phyloP scores from a whole-genome alignment of 2,797 vertebrate genomes.

The Myotis findleyi region DNA sequence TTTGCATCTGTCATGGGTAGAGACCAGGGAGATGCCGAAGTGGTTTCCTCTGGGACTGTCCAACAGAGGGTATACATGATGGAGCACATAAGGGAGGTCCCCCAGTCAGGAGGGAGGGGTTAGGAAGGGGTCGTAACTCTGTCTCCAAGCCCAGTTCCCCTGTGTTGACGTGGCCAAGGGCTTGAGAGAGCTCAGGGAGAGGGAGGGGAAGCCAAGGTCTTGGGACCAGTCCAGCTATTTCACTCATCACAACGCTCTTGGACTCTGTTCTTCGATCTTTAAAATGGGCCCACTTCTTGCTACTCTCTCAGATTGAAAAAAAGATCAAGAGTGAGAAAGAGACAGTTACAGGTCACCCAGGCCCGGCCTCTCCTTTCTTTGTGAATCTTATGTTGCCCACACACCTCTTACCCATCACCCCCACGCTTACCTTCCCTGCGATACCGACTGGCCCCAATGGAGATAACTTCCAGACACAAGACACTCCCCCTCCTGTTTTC shows the following conservation, averaged over 20 bases:
- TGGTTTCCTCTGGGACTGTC: background rate
- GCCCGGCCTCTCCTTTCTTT: background rate
- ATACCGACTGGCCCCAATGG: background rate
- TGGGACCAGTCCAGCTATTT: background rate
- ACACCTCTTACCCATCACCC: no score
- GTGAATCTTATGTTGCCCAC: background rate
- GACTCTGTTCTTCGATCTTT: background rate
- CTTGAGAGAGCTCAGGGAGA: background rate
- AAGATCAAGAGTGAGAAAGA: background rate
- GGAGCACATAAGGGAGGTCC: background rate
- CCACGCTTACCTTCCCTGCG: background rate
- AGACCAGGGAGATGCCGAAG: background rate
- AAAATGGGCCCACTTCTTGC: background rate
- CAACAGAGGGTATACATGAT: fast-evolving
- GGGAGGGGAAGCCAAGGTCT: background rate
- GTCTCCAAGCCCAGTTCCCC: background rate
- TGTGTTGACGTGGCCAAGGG: background rate
- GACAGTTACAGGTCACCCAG: background rate
- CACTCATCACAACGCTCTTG: background rate
- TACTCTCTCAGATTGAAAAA: background rate
- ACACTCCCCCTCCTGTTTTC: background rate
- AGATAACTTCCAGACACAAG: background rate
- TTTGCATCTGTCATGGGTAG: background rate
- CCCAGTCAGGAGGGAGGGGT: background rate
- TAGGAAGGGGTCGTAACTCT: background rate